phyloP scores from a whole-genome alignment of 2,888 invertebrate genomes.

The Epirrhoe alternata region DNA sequence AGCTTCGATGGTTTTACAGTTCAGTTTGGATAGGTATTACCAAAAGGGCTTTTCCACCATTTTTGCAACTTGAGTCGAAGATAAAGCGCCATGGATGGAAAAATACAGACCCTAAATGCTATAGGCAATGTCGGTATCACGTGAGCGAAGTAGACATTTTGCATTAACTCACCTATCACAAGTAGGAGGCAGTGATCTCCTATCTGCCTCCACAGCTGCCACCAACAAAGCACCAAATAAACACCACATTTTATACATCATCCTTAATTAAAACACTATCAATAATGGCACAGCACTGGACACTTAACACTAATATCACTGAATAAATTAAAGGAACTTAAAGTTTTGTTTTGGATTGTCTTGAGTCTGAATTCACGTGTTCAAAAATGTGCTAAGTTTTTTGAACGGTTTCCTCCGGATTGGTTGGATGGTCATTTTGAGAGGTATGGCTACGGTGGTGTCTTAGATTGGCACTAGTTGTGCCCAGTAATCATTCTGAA shows the following conservation, averaged over 20 bases:
- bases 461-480: constrained; percentile 50
- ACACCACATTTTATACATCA: constrained; percentile 65
- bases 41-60: no score
- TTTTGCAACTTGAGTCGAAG: no score
- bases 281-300: constrained; percentile 64
- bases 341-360: constrained; percentile 47
- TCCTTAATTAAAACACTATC: constrained; percentile 48
- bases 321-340: constrained; percentile 64
- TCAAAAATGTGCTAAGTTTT: constrained; percentile 70
- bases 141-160: background rate
- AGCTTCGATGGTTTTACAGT: no score
- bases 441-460: constrained; percentile 52
- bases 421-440: constrained; percentile 71
- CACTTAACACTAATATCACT: constrained; percentile 76
- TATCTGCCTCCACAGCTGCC: constrained; percentile 66
- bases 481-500: constrained; percentile 64
- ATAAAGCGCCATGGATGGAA: no score
- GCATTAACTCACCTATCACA: constrained; percentile 80
- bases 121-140: no score
- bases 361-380: constrained; percentile 65
- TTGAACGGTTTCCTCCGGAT: constrained; percentile 72
- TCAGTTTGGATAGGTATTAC: no score
- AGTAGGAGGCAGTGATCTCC: constrained; percentile 78
- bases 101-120: no score
- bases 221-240: constrained; percentile 58